phyloP scores from a whole-genome alignment of 2,888 invertebrate genomes.

The Plemyria rubiginata region DNA sequence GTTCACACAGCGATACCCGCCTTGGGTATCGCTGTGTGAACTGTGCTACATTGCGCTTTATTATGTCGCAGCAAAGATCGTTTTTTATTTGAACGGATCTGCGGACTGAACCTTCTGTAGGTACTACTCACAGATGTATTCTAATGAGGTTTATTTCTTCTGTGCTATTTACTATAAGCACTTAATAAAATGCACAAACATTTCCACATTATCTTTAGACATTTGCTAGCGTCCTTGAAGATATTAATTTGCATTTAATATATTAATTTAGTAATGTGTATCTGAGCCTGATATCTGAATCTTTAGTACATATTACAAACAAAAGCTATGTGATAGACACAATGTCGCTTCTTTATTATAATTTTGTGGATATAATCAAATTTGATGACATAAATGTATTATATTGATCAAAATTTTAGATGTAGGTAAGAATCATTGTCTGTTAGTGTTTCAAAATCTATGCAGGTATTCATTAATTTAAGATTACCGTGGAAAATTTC shows the following conservation, averaged over 20 bases:
- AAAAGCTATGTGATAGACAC: constrained; percentile 58
- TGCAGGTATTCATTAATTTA: constrained; percentile 32
- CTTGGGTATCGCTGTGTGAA: no score
- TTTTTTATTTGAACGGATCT: no score
- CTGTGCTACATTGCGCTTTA: no score
- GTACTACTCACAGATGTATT: no score
- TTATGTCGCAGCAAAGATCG: no score
- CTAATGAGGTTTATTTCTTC: no score
- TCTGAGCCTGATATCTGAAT: constrained; percentile 68
- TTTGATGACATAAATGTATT: constrained; percentile 35
- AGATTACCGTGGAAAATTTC: constrained; percentile 13
- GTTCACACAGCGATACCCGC: no score
- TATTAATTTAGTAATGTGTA: constrained; percentile 60
- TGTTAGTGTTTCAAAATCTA: constrained; percentile 32
- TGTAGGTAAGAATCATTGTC: constrained; percentile 35
- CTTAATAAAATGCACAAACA: constrained; percentile 15
- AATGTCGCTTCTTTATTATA: constrained; percentile 47
- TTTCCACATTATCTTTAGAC: constrained; percentile 37
- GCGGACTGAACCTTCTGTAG: no score
- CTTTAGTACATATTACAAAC: constrained; percentile 55
- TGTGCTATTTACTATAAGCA: no score
- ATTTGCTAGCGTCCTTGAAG: constrained; percentile 54
- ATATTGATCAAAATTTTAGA: constrained; percentile 40
- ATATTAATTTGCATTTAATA: constrained; percentile 72
- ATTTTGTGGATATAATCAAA: constrained; percentile 39